phyloP scores from a whole-genome alignment of 2,888 invertebrate genomes.

The Meliscaeva auricollis region DNA sequence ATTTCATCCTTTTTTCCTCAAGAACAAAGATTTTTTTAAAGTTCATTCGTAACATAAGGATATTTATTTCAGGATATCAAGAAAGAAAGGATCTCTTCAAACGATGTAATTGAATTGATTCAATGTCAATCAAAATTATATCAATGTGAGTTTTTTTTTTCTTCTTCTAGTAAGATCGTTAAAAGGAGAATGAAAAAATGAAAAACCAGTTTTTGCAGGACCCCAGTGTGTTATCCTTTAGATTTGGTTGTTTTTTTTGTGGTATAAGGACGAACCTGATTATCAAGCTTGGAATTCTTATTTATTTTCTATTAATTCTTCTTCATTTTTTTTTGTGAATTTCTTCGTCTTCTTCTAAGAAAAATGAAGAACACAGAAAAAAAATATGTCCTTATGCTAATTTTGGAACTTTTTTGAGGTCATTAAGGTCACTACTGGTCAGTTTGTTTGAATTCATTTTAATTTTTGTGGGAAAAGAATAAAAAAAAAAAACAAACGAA shows the following conservation, averaged over 20 bases:
- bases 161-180: background rate
- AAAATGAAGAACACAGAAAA: background rate
- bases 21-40: slow-evolving; percentile 49
- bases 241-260: slow-evolving; percentile 66
- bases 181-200: background rate
- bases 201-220: slow-evolving; percentile 50
- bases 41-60: slow-evolving; percentile 44
- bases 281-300: slow-evolving; percentile 60
- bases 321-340: slow-evolving; percentile 40
- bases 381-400: slow-evolving; percentile 52
- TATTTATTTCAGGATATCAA: background rate
- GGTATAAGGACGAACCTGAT: slow-evolving; percentile 59
- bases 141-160: slow-evolving; percentile 37
- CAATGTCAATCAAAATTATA: slow-evolving; percentile 70
- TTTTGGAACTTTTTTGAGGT: slow-evolving; percentile 67
- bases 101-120: slow-evolving; percentile 55
- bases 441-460: slow-evolving; percentile 54
- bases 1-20: slow-evolving; percentile 47
- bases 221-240: slow-evolving; percentile 62
- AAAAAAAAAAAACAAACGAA: background rate
- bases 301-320: slow-evolving; percentile 73
- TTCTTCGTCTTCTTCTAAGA: background rate
- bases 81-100: slow-evolving; percentile 24
- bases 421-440: slow-evolving; percentile 75
- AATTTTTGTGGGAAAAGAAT: slow-evolving; percentile 72